Percentiles rank a stretch among this genome's conserved stretches.
Conservation (phyloP, 2,113 vertebrate genomes). For the Syngnathus scovelli region DNA sequence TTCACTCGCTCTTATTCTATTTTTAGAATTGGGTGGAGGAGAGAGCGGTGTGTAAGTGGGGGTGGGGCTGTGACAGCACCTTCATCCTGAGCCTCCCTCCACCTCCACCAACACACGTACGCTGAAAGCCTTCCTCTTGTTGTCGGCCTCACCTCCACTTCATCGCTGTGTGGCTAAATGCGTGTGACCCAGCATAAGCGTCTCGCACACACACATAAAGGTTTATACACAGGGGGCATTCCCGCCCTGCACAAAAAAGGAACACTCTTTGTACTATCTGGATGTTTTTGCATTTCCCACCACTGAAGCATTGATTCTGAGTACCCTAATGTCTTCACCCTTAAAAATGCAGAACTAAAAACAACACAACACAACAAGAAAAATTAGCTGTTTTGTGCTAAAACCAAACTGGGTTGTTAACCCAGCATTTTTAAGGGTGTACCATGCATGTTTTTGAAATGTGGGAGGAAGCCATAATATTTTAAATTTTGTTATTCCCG, state of each 20-base stretch:
- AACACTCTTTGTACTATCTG: slow-evolving; percentile 11
- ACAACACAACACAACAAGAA: too few species aligned
- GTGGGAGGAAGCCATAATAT: background rate
- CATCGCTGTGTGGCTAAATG: slow-evolving; percentile 58
- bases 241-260: slow-evolving; percentile 33
- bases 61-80: slow-evolving; percentile 57
- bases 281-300: slow-evolving; percentile 14
- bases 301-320: background rate
- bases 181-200: slow-evolving; percentile 56
- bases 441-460: too few species aligned
- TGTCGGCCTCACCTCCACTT: slow-evolving; percentile 66
- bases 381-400: too few species aligned
- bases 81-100: background rate
- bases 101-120: slow-evolving; percentile 13
- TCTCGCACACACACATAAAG: slow-evolving; percentile 37
- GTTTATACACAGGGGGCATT: slow-evolving; percentile 49
- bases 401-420: background rate
- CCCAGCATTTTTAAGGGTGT: too few species aligned
- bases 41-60: slow-evolving; percentile 49
- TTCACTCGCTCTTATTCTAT: slow-evolving; percentile 66
- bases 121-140: slow-evolving; percentile 30
- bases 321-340: background rate
- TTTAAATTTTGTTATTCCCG: too few species aligned
- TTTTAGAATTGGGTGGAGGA: slow-evolving; percentile 58
- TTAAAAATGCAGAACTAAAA: too few species aligned